Evolutionary conservation across 2,888 invertebrate species (phyloP), one percentile per base, ranked within the genome.

Genomic region (Brachyptera putata): DNA sequence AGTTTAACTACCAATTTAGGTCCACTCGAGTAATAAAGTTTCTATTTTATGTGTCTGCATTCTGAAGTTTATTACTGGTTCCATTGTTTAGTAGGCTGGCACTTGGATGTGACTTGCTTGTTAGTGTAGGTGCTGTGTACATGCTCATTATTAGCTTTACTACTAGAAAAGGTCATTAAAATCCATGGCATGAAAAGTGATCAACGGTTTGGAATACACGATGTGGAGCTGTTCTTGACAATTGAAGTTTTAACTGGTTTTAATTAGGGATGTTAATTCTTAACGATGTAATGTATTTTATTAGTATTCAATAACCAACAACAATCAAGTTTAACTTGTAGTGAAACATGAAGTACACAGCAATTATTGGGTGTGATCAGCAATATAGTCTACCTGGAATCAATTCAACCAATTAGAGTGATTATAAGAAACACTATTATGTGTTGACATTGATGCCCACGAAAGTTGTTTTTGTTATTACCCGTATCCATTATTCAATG

Each of bases 401-500:
- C 7, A 11, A 46, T 46, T 46, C n/a, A 24, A n/a, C 46, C 46
- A 46, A 46, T 46, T 46, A 46, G 46, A 46, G 24, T 7, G 46
- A n/a, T 46, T 46, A 46, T 46, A 46, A 46, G 46, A 24, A 41
- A 46, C 46, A 46, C 46, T 24, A 46, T 46, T 46, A 46, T 22
- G 46, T 46, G 46, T 46, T 46, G 46, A n/a, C 46, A 41, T 46
- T 30, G 30, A 30, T 11, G n/a, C n/a, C n/a, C n/a, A n/a, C n/a
- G n/a, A n/a, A n/a, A n/a, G n/a, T n/a, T n/a, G n/a, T n/a, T n/a
- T n/a, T n/a, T n/a, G n/a, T n/a, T n/a, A n/a, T n/a, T n/a, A n/a
- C n/a, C n/a, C n/a, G n/a, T n/a, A n/a, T n/a, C n/a, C n/a, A n/a
- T n/a, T n/a, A n/a, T n/a, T n/a, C n/a, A n/a, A n/a, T n/a, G n/a